These are phyloP conservation scores for Hipparchia sbordonii DNA, from an alignment of 2,888 invertebrate species.

Conservation along the genomic window DNA sequence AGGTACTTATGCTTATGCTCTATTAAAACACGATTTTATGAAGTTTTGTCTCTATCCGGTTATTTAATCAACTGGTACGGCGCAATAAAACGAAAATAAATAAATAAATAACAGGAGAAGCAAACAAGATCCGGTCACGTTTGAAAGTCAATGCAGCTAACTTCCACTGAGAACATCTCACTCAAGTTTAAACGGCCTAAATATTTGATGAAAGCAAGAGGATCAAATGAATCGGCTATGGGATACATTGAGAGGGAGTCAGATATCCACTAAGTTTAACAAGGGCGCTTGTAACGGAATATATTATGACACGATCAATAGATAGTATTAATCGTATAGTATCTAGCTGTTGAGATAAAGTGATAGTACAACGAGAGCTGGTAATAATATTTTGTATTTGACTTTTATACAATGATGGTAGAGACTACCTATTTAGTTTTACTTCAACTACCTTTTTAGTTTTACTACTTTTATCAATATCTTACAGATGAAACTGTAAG, in stretches of 20 bases:
- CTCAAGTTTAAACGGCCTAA: conserved; percentile 74
- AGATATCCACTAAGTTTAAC: conserved; percentile 66
- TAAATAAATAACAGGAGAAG: conserved; percentile 44
- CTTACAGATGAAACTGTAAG: no score
- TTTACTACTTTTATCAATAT: no score
- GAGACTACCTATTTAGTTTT: not conserved
- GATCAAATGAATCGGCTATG: conserved; percentile 75
- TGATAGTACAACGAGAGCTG: conserved; percentile 26
- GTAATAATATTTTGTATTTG: not conserved
- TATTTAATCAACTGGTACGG: not conserved
- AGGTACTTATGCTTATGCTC: no score
- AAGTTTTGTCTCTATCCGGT: no score
- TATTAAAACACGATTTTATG: no score
- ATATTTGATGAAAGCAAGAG: conserved; percentile 78
- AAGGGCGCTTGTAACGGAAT: conserved; percentile 74
- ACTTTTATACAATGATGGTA: not conserved
- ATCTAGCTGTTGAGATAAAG: conserved; percentile 41
- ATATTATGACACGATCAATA: conserved; percentile 71
- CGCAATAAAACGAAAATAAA: conserved; percentile 45
- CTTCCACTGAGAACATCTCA: conserved; percentile 59
- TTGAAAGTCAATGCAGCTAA: conserved; percentile 56
- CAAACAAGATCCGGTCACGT: conserved; percentile 50
- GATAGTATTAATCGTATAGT: conserved; percentile 49
- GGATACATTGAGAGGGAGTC: conserved; percentile 61
- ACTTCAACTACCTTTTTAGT: not conserved